These are phyloP conservation scores for Enteromius thamalakanensis DNA, from an alignment of 2,797 vertebrate species.

Conservation along the genomic window DNA sequence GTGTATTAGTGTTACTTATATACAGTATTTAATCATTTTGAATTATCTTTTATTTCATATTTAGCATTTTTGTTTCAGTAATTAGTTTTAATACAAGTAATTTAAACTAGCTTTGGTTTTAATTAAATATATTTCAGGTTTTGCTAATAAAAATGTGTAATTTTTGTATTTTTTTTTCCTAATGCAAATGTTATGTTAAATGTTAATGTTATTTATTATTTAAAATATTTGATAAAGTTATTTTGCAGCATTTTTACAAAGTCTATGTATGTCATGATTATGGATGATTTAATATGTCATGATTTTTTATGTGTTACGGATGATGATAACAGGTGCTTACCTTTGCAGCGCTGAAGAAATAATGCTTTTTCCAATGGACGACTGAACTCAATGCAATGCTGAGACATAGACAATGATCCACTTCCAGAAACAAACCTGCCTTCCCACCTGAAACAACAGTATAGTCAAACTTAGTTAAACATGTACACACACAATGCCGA, in stretches of 20 bases:
- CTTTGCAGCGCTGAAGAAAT: conserved; percentile 90
- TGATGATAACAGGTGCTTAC: conserved; percentile 71
- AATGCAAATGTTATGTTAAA: neutral
- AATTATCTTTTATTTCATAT: neutral
- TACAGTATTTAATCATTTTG: neutral
- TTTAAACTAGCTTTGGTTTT: neutral
- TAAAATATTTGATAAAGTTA: too few species aligned
- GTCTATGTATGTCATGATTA: neutral
- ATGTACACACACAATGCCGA: conserved; percentile 20
- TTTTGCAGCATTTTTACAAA: neutral
- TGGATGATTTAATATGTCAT: neutral
- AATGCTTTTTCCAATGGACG: conserved; percentile 88
- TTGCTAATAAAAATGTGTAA: neutral
- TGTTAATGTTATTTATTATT: too few species aligned
- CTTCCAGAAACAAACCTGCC: conserved; percentile 84
- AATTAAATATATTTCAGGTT: neutral
- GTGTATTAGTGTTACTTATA: neutral
- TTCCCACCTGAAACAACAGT: conserved; percentile 82
- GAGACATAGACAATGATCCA: conserved; percentile 83
- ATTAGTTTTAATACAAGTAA: neutral
- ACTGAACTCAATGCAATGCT: conserved; percentile 86
- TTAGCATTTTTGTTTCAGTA: neutral
- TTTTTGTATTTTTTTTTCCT: neutral
- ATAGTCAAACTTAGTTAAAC: conserved; percentile 4
- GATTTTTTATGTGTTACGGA: neutral